Conservation (phyloP, 2,797 vertebrate genomes). For the Sparus aurata region DNA sequence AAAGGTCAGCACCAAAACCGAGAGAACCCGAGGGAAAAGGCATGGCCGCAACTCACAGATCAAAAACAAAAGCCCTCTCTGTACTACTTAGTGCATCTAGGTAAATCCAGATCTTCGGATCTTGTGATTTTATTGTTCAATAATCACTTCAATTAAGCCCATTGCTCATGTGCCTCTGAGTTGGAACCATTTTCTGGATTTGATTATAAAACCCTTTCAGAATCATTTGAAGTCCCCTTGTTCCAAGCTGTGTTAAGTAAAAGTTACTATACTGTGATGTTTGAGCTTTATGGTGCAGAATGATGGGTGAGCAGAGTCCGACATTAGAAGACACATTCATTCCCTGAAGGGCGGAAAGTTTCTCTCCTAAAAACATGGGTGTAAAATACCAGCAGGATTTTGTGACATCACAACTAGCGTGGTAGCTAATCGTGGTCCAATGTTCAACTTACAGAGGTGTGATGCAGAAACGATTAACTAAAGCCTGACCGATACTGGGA, state of each 20-base stretch:
- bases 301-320: background rate
- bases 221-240: background rate
- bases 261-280: slow-evolving; percentile 12
- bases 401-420: background rate
- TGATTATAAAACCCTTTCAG: slow-evolving; percentile 21
- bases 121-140: slow-evolving; percentile 21
- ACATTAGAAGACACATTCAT: background rate
- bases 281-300: background rate
- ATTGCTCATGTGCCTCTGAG: slow-evolving; percentile 22
- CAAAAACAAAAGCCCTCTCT: slow-evolving; percentile 39
- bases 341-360: background rate
- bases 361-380: background rate
- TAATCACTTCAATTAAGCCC: slow-evolving; percentile 27
- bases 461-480: background rate
- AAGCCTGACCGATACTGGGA: no score
- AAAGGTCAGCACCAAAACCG: background rate
- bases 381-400: background rate
- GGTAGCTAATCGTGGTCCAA: background rate
- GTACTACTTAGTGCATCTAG: slow-evolving; percentile 3
- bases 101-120: slow-evolving; percentile 23
- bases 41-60: slow-evolving; percentile 5
- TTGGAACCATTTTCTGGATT: slow-evolving; percentile 18
- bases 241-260: slow-evolving; percentile 2
- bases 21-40: slow-evolving; percentile 4
- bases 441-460: background rate